Evolutionary conservation across 2,797 vertebrate species (phyloP).

Genomic region (Allenopithecus nigroviridis): DNA sequence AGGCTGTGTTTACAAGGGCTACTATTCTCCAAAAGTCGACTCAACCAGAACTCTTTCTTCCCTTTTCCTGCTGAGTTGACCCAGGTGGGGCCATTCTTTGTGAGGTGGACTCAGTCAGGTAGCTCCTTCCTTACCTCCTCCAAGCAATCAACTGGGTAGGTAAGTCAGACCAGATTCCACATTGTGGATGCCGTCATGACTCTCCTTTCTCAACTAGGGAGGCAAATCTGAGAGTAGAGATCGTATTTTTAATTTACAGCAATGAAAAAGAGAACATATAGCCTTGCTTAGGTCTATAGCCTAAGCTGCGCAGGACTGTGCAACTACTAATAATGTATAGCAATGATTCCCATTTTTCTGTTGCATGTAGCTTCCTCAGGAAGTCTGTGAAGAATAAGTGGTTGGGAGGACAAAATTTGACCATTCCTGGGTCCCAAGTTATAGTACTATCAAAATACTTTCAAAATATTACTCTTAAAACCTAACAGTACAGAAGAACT

Average conservation of each 20-base stretch:
- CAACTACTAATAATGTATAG: not conserved
- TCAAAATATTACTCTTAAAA: not conserved
- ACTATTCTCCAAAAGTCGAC: not conserved
- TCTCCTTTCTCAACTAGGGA: not conserved
- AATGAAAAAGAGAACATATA: not conserved
- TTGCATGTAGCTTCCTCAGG: not conserved
- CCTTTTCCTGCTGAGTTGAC: not conserved
- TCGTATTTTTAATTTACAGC: not conserved
- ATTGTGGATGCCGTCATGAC: not conserved
- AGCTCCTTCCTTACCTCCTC: not conserved
- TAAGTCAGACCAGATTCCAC: not conserved
- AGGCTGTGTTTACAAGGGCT: not conserved
- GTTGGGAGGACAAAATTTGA: not conserved
- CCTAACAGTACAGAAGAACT: not conserved
- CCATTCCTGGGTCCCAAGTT: not conserved
- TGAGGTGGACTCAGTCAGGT: not conserved
- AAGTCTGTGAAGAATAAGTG: not conserved
- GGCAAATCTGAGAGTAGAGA: not conserved
- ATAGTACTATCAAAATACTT: not conserved
- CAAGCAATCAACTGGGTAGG: not conserved
- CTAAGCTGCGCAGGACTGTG: not conserved
- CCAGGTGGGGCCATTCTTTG: no score
- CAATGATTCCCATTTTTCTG: not conserved
- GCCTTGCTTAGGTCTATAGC: not conserved
- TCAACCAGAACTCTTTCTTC: not conserved